phyloP scores from a whole-genome alignment of 2,888 invertebrate genomes.

The Nomada ferruginata region DNA sequence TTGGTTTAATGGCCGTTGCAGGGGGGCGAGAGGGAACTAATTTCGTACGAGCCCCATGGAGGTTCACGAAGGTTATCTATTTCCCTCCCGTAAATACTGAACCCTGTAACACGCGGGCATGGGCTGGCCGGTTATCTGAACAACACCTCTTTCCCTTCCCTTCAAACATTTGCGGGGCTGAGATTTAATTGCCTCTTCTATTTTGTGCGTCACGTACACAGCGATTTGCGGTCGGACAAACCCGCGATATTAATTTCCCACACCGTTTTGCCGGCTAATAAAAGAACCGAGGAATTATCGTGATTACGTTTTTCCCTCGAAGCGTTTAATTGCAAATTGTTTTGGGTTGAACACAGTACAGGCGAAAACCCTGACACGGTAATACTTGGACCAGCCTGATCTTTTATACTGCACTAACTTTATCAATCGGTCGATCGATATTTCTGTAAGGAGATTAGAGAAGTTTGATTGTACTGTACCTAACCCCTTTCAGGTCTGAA shows the following conservation, averaged over 20 bases:
- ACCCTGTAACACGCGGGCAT: constrained; percentile 57
- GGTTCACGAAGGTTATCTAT: constrained; percentile 73
- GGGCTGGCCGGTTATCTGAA: constrained; percentile 70
- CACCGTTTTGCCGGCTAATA: constrained; percentile 39
- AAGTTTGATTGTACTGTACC: too few species aligned
- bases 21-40: constrained; percentile 51
- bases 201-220: constrained; percentile 72
- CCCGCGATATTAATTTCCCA: constrained; percentile 72
- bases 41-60: constrained; percentile 55
- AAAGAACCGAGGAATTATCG: constrained; percentile 53
- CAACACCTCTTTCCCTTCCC: constrained; percentile 66
- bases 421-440: too few species aligned
- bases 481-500: too few species aligned
- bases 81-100: constrained; percentile 72
- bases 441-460: too few species aligned
- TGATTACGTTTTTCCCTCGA: constrained; percentile 30
- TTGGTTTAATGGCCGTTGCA: constrained; percentile 44
- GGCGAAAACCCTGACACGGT: too few species aligned
- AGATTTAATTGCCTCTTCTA: constrained; percentile 75
- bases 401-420: too few species aligned
- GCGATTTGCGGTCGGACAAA: constrained; percentile 64
- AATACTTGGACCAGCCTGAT: not conserved
- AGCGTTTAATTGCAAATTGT: constrained; percentile 34
- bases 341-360: constrained; percentile 3
- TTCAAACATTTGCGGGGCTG: constrained; percentile 66